Evolutionary conservation across 1,140 invertebrate genomes (phyloP).

Genomic region (Elymnias hypermnestra): DNA sequence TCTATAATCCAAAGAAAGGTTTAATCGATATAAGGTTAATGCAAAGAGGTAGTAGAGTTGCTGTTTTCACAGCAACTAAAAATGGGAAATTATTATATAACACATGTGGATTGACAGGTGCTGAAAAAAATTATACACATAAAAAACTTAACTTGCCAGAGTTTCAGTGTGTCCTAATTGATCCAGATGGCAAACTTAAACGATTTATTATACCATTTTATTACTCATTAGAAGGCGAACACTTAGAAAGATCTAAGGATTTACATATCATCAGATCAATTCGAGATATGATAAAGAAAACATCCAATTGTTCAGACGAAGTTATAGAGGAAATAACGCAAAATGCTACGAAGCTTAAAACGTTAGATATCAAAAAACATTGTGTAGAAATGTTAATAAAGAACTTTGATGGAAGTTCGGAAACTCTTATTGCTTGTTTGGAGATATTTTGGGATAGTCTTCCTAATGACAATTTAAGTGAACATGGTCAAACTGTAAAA

Average conservation of each 20-base stretch:
- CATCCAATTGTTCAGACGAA: constrained; percentile 60
- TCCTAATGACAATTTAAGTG: constrained; percentile 23
- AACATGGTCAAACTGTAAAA: constrained; percentile 43
- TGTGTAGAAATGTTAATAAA: constrained; percentile 82
- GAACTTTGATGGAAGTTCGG: constrained; percentile 78
- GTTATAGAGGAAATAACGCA: constrained; percentile 71
- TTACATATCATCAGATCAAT: constrained; percentile 90
- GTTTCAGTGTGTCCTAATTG: constrained; percentile 87
- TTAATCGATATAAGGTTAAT: constrained; percentile 62
- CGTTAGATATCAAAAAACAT: constrained; percentile 83
- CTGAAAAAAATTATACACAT: constrained; percentile 59
- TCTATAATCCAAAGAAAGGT: constrained; percentile 66
- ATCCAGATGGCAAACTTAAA: constrained; percentile 87
- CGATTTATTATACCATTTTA: constrained; percentile 93
- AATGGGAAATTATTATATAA: constrained; percentile 87
- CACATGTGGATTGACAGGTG: constrained; percentile 87
- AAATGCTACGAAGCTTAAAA: constrained; percentile 82
- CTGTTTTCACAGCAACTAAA: constrained; percentile 92
- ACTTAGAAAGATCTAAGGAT: constrained; percentile 90
- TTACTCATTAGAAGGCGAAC: constrained; percentile 90
- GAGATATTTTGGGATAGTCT: constrained; percentile 69
- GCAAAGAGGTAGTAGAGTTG: constrained; percentile 91
- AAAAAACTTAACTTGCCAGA: constrained; percentile 76
- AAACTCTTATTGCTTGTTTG: constrained; percentile 75
- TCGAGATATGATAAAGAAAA: constrained; percentile 80